phyloP scores from a whole-genome alignment of 35 echinoderm and acorn worm genomes.

The Anneissia japonica region DNA sequence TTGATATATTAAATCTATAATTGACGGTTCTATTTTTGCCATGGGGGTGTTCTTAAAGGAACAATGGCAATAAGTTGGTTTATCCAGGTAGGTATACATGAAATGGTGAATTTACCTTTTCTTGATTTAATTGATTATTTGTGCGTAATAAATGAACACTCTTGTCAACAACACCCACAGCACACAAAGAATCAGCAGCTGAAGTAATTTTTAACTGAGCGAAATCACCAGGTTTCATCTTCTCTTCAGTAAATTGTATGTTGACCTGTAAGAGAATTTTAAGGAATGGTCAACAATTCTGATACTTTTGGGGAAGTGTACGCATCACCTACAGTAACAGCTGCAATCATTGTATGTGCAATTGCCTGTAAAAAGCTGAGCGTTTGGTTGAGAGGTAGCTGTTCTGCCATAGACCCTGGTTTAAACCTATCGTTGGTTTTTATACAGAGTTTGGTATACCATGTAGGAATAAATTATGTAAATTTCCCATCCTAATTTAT shows the following conservation, averaged over 20 bases:
- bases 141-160: conserved; percentile 68
- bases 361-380: too few relatives aligned
- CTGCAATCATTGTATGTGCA: too few relatives aligned
- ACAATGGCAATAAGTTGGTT: neutral
- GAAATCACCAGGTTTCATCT: conserved; percentile 41
- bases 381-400: too few relatives aligned
- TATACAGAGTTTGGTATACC: too few relatives aligned
- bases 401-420: too few relatives aligned
- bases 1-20: neutral
- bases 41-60: neutral
- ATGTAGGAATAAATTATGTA: too few relatives aligned
- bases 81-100: too few relatives aligned
- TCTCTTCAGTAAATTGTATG: conserved; percentile 42
- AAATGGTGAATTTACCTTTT: conserved; percentile 39
- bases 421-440: too few relatives aligned
- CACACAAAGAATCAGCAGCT: conserved; percentile 66
- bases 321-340: too few relatives aligned
- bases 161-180: conserved; percentile 76
- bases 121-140: conserved; percentile 58
- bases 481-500: too few relatives aligned
- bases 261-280: conserved; percentile 69
- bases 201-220: conserved; percentile 39
- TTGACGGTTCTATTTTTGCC: neutral
- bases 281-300: too few relatives aligned
- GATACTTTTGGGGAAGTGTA: too few relatives aligned